Conservation (phyloP, 2,797 vertebrate genomes). For the Bovichtus variegatus region DNA sequence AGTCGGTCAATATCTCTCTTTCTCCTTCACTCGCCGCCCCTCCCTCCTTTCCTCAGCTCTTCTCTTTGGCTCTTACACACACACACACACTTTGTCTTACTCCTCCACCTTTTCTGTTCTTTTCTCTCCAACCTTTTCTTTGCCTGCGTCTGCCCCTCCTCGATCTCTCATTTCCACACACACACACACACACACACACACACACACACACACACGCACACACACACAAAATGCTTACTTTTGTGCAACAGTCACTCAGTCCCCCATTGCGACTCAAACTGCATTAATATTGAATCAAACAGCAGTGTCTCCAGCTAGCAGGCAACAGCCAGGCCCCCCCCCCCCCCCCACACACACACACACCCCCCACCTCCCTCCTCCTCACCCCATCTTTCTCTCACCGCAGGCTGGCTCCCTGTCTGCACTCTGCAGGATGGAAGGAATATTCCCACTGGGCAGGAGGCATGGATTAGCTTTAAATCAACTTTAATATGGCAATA, state of each 20-base stretch:
- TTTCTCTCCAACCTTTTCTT: slow-evolving; percentile 62
- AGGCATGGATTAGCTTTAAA: slow-evolving; percentile 87
- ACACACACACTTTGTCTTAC: slow-evolving; percentile 62
- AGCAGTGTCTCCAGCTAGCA: slow-evolving; percentile 85
- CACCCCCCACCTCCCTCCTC: slow-evolving; percentile 7
- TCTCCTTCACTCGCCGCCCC: slow-evolving; percentile 71
- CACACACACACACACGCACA: slow-evolving; percentile 34
- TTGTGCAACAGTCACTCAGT: slow-evolving; percentile 86
- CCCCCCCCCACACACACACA: no score
- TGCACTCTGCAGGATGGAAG: slow-evolving; percentile 86
- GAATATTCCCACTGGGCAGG: slow-evolving; percentile 87
- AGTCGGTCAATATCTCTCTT: slow-evolving; percentile 85
- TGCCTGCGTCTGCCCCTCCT: slow-evolving; percentile 46
- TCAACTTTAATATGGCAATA: slow-evolving; percentile 87
- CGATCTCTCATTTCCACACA: slow-evolving; percentile 61
- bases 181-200: slow-evolving; percentile 42
- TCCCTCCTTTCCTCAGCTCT: slow-evolving; percentile 62
- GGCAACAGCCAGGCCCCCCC: slow-evolving; percentile 75
- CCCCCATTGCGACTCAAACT: slow-evolving; percentile 87
- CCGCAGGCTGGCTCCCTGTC: slow-evolving; percentile 85
- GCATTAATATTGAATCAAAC: slow-evolving; percentile 91
- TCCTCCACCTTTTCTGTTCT: slow-evolving; percentile 64
- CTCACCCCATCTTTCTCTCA: slow-evolving; percentile 69
- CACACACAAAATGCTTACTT: slow-evolving; percentile 81
- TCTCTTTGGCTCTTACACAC: slow-evolving; percentile 62